Evolutionary conservation across 2,888 invertebrate species (phyloP).

Genomic region (Drosophila eohydei): DNA sequence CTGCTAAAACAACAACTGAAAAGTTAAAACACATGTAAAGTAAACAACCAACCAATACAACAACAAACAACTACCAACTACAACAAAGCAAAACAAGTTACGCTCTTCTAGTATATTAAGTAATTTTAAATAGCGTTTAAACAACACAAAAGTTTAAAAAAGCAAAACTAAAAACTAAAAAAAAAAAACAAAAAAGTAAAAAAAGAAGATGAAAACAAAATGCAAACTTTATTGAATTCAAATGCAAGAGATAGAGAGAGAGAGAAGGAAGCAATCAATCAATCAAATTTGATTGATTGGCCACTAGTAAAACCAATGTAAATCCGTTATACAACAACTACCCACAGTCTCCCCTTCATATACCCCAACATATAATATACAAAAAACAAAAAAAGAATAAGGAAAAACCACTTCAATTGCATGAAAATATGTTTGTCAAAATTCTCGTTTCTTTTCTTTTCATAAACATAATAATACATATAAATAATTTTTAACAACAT

Average conservation of each 20-base stretch:
- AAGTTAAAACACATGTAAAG: slow-evolving; percentile 5
- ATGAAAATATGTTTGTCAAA: slow-evolving; percentile 36
- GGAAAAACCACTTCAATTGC: slow-evolving; percentile 11
- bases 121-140: slow-evolving; percentile 77
- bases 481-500: slow-evolving; percentile 45
- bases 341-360: slow-evolving; percentile 14
- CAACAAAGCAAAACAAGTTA: slow-evolving; percentile 68
- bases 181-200: slow-evolving; percentile 30
- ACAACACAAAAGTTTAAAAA: slow-evolving; percentile 56
- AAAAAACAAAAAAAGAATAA: slow-evolving; percentile 15
- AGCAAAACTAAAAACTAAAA: slow-evolving; percentile 38
- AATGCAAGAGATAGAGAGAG: slow-evolving; percentile 25
- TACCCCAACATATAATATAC: slow-evolving; percentile 29
- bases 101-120: slow-evolving; percentile 79
- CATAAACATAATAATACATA: slow-evolving; percentile 43
- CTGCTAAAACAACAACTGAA: slow-evolving; percentile 23
- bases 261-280: slow-evolving; percentile 9
- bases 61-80: slow-evolving; percentile 45
- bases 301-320: slow-evolving; percentile 46
- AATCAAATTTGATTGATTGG: slow-evolving; percentile 32
- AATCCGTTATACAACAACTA: slow-evolving; percentile 40
- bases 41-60: slow-evolving; percentile 17
- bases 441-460: slow-evolving; percentile 44
- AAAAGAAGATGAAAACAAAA: slow-evolving; percentile 22
- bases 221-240: slow-evolving; percentile 65